Conservation (phyloP, 2,888 invertebrate species). For the Chloroclysta siterata region DNA sequence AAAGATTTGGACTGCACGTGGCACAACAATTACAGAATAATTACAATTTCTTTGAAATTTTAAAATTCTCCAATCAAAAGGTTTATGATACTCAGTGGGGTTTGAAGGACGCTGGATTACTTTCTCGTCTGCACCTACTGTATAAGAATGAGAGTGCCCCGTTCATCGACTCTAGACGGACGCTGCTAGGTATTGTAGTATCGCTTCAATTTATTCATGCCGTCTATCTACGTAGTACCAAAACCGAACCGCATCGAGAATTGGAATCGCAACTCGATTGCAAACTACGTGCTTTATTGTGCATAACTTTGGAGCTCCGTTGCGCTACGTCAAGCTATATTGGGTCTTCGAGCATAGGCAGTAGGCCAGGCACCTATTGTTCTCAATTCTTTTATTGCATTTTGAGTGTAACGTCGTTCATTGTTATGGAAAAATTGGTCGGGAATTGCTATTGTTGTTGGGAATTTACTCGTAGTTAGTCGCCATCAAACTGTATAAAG, state of each 20-base stretch:
- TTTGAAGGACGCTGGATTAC: background rate
- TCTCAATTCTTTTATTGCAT: slow-evolving; percentile 17
- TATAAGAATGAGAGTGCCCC: slow-evolving; percentile 7
- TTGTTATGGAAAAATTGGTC: slow-evolving; percentile 10
- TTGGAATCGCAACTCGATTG: slow-evolving; percentile 37
- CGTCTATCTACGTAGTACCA: slow-evolving; percentile 38
- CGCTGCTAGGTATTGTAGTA: slow-evolving; percentile 19
- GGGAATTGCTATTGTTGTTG: slow-evolving; percentile 4
- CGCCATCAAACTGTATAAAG: no score
- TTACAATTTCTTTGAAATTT: no score
- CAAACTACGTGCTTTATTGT: slow-evolving; percentile 37
- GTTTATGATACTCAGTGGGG: no score
- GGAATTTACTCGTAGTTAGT: no score
- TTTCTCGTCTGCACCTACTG: slow-evolving; percentile 6
- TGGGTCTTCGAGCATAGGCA: slow-evolving; percentile 1
- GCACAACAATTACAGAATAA: no score
- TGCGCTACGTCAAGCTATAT: slow-evolving; percentile 17
- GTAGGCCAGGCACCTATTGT: slow-evolving; percentile 1
- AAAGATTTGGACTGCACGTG: no score
- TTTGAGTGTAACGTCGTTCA: slow-evolving; percentile 8
- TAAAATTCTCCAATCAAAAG: no score
- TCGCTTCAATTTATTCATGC: slow-evolving; percentile 56
- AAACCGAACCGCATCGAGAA: slow-evolving; percentile 46
- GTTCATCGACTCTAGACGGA: slow-evolving; percentile 11
- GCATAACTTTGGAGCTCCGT: slow-evolving; percentile 27